Evolutionary conservation across 2,797 vertebrate species (phyloP).

Genomic region (Lophotriccus pileatus): DNA sequence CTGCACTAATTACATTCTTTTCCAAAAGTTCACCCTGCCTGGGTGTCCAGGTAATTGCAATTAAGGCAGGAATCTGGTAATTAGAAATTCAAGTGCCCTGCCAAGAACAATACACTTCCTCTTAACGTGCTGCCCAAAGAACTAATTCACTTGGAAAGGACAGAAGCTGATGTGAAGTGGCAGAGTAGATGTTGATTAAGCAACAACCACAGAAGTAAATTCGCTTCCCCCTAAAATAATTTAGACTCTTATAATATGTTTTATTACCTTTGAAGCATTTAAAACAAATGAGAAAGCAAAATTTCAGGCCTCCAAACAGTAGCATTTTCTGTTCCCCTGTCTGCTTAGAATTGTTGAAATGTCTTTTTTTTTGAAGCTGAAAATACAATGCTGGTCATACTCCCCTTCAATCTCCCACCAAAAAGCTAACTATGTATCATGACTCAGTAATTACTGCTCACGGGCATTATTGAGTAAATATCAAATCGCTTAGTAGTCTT

Average conservation of each 20-base stretch:
- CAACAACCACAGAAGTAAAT: constrained; percentile 50
- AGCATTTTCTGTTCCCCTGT: neutral
- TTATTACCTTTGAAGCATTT: neutral
- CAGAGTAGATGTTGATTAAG: constrained; percentile 66
- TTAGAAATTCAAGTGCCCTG: constrained; percentile 80
- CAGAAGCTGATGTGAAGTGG: constrained; percentile 70
- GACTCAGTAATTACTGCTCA: constrained; percentile 8
- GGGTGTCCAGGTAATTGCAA: constrained; percentile 83
- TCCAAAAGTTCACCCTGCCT: constrained; percentile 79
- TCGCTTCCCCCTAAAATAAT: constrained; percentile 39
- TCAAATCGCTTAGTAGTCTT: neutral
- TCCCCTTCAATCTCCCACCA: constrained; percentile 1
- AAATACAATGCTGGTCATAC: neutral
- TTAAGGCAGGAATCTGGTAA: constrained; percentile 81
- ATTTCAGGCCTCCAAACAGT: neutral
- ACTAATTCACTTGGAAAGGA: constrained; percentile 73
- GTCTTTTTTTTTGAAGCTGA: neutral
- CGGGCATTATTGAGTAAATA: neutral
- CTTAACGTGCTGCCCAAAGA: constrained; percentile 73
- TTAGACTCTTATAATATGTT: constrained; percentile 19
- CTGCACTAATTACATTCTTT: constrained; percentile 79
- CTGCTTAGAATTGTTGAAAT: neutral
- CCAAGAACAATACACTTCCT: constrained; percentile 80
- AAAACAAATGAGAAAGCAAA: neutral
- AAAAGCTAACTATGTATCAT: constrained; percentile 13